phyloP scores from a whole-genome alignment of 2,888 invertebrate species.

The Andrena minutula region DNA sequence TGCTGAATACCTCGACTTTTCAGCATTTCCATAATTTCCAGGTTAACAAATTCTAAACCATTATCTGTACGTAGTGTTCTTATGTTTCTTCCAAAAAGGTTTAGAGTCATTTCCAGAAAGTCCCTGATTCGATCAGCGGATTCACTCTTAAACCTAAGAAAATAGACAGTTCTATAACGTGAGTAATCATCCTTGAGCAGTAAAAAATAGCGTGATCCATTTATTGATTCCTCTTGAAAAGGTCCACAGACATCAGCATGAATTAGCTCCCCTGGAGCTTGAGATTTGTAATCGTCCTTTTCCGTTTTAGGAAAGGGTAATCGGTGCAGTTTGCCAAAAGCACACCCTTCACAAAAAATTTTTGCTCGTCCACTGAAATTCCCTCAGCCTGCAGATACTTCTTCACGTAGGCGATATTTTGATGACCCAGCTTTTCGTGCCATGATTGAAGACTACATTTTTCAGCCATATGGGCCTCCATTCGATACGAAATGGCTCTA shows the following conservation, averaged over 20 bases:
- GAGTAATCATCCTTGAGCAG: background rate
- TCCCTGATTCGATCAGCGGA: too few relatives aligned
- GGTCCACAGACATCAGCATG: constrained; percentile 16
- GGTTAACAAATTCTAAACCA: too few relatives aligned
- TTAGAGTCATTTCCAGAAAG: too few relatives aligned
- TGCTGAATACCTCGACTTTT: too few relatives aligned
- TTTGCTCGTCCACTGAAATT: background rate
- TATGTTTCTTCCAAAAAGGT: too few relatives aligned
- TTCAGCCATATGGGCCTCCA: background rate
- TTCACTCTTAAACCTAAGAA: too few relatives aligned
- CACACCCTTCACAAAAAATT: constrained; percentile 47
- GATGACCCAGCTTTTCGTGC: constrained; percentile 59
- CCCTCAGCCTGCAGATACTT: constrained; percentile 20
- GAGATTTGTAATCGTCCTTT: constrained; percentile 1
- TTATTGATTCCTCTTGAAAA: constrained; percentile 17
- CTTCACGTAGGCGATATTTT: constrained; percentile 45
- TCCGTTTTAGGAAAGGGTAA: constrained; percentile 43
- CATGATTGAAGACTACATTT: constrained; percentile 17
- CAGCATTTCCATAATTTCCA: too few relatives aligned
- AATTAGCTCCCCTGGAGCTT: constrained; percentile 41
- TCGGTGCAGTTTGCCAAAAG: constrained; percentile 49
- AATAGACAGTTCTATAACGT: background rate
- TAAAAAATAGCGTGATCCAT: background rate
- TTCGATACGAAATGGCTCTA: background rate
- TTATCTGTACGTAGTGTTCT: too few relatives aligned